Evolutionary conservation across 2,113 vertebrate species (phyloP).

Genomic region (Anoura caudifer): DNA sequence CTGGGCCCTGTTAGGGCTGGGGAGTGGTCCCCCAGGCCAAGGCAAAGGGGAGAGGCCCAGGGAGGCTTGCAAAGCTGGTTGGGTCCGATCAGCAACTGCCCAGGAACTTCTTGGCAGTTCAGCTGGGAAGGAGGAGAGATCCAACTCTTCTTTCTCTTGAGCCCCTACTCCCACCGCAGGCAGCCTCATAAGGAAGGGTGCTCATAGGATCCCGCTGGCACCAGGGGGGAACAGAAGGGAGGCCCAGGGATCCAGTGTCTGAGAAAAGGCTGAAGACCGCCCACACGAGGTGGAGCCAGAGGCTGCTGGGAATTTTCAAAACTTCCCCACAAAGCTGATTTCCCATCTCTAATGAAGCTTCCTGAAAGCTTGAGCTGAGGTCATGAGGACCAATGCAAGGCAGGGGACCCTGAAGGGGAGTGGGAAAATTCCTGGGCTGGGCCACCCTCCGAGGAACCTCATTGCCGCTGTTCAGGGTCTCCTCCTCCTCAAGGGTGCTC

Average conservation of each 20-base stretch:
- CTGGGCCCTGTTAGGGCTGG: neutral
- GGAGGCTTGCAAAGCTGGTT: neutral
- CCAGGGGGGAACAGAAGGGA: neutral
- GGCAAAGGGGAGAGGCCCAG: neutral
- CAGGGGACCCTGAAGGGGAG: neutral
- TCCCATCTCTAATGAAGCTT: slow-evolving; percentile 1
- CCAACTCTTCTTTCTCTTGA: neutral
- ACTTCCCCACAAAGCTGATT: slow-evolving; percentile 4
- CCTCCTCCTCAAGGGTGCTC: fast-evolving
- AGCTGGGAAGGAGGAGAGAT: neutral
- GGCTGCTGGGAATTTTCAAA: neutral
- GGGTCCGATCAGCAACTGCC: neutral
- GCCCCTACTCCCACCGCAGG: neutral
- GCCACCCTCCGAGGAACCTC: neutral
- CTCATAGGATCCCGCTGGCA: neutral
- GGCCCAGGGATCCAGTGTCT: neutral
- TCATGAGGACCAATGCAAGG: neutral
- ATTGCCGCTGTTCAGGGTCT: neutral
- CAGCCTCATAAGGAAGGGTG: neutral
- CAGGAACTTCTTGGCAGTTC: neutral
- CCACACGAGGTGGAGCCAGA: slow-evolving; percentile 4
- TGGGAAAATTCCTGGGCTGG: neutral
- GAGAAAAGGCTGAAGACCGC: neutral
- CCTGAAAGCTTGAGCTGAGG: neutral
- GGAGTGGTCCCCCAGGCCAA: neutral